Conservation (phyloP, 2,113 vertebrate genomes). For the Sylvietta virens region DNA sequence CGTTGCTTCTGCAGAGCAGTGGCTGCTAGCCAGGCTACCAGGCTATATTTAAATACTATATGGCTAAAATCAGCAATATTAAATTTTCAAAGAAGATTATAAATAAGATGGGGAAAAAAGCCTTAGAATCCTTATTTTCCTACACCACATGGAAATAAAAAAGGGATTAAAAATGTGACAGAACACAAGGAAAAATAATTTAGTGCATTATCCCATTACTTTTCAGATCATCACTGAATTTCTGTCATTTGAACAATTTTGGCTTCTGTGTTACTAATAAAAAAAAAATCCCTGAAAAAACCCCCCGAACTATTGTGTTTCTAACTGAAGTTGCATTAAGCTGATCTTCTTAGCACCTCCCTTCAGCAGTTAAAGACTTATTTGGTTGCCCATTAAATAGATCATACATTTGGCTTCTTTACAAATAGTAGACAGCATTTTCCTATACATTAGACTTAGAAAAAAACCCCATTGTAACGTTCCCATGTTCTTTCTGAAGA, state of each 20-base stretch:
- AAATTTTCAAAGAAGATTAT: background rate
- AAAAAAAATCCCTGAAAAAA: background rate
- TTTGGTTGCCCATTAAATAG: background rate
- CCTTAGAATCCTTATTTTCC: background rate
- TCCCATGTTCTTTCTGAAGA: constrained; percentile 12
- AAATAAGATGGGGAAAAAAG: background rate
- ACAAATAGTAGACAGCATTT: background rate
- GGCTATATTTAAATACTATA: background rate
- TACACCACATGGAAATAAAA: background rate
- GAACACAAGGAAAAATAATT: background rate
- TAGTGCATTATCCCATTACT: background rate
- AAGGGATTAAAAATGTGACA: background rate
- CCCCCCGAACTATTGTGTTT: background rate
- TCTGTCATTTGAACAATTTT: background rate
- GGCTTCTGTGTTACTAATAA: background rate
- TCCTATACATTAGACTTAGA: background rate
- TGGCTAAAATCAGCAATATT: background rate
- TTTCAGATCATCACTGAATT: background rate
- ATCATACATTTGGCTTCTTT: background rate
- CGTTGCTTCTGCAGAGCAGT: background rate
- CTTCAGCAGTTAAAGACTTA: background rate
- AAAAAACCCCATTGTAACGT: background rate
- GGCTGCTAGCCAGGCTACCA: background rate
- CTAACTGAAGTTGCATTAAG: background rate
- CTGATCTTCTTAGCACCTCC: background rate